phyloP scores from a whole-genome alignment of 2,888 invertebrate species.

The Monochamus alternatus region DNA sequence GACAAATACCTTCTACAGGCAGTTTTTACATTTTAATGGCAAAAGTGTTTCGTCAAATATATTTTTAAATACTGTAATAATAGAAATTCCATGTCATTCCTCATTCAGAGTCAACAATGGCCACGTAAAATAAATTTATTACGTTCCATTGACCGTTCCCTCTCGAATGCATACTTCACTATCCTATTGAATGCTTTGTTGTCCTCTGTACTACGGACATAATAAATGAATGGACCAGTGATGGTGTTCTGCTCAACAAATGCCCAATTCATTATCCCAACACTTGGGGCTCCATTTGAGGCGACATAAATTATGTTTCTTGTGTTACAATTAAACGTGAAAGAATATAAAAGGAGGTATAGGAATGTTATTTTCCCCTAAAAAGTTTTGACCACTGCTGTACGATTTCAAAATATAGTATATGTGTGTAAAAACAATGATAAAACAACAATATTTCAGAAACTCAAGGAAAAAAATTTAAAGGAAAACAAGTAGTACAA shows the following conservation, averaged over 20 bases:
- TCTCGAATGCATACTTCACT: conserved; percentile 4
- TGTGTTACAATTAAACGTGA: not conserved
- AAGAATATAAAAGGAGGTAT: not conserved
- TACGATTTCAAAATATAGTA: not conserved
- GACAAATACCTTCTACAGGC: too few relatives aligned
- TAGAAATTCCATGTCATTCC: not conserved
- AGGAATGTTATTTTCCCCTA: not conserved
- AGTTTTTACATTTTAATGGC: too few relatives aligned
- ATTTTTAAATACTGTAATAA: not conserved
- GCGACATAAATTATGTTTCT: conserved; percentile 1
- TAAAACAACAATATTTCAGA: too few relatives aligned
- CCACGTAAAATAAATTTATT: conserved; percentile 1
- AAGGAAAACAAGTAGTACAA: too few relatives aligned
- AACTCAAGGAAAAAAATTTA: too few relatives aligned
- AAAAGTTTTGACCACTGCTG: not conserved
- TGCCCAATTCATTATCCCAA: conserved; percentile 8
- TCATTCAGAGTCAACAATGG: not conserved
- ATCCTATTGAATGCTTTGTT: not conserved
- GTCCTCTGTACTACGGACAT: conserved; percentile 1
- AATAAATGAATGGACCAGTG: not conserved
- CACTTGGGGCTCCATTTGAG: conserved; percentile 5
- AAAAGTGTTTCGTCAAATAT: not conserved
- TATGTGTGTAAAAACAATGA: too few relatives aligned
- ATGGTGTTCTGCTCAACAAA: conserved; percentile 4
- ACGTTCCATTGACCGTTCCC: not conserved